Base-by-base conservation (phyloP, 1,140 invertebrate species). In the Drosophila busckii region DNA sequence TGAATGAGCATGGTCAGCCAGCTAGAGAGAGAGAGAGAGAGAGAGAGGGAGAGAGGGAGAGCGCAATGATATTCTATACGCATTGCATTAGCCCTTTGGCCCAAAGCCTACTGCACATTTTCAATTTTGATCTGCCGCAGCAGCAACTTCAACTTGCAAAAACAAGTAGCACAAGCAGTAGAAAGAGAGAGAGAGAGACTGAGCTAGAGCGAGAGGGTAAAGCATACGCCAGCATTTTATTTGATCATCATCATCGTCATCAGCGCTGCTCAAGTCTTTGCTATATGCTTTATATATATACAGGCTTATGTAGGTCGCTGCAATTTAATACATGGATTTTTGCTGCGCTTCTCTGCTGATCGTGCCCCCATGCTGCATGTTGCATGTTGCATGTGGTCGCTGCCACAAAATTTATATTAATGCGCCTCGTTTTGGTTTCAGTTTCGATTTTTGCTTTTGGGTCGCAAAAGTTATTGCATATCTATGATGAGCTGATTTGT, bases 241-340 rank as follows among this genome's bases (percentile, higher is more conserved):
- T n/a, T n/a, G n/a, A n/a, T n/a, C n/a, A n/a, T n/a, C n/a, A n/a
- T n/a, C n/a, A n/a, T n/a, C n/a, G n/a, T n/a, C n/a, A n/a, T n/a
- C n/a, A n/a, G n/a, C 26, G 16, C 26, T 52, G 29, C 28, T 29
- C 28, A 44, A 20, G 44, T 52, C 17, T 52, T 20, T 23, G 13
- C n/a, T 45, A 34, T 42, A 45, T 50, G 40, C 54, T 48, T 69
- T 75, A 64, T 75, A 82, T 82, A 64, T 78, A n/a, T n/a, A n/a
- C n/a, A n/a, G n/a, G n/a, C n/a, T n/a, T n/a, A n/a, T n/a, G n/a
- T n/a, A 85, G 82, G 82, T 85, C 82, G 82, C 34, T 83, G 82
- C 82, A 85, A 69, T 80, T 68, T 84, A 85, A 76, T 82, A 69
- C 76, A 65, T 42, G 64, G 53, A 59, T 58, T 55, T 66, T 38